phyloP scores from a whole-genome alignment of 2,113 vertebrate genomes.

The Pyxicephalus adspersus region DNA sequence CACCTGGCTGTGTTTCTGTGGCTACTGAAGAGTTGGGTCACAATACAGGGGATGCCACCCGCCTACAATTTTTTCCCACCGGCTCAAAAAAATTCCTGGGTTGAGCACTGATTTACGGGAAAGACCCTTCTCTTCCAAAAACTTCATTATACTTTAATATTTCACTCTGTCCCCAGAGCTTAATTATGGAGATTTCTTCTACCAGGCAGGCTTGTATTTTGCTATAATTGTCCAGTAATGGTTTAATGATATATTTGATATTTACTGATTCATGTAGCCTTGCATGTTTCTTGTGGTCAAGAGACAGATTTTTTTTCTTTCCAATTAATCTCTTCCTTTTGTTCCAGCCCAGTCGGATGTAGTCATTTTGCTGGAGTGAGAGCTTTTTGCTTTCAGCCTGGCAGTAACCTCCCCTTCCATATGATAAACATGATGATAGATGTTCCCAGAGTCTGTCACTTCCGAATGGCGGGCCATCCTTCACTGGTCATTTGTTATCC shows the following conservation, averaged over 20 bases:
- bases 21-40: no score
- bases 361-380: slow-evolving; percentile 15
- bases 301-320: neutral
- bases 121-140: no score
- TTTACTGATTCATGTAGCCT: neutral
- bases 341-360: slow-evolving; percentile 1
- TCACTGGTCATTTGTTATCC: slow-evolving; percentile 37
- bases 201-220: neutral
- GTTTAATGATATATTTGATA: neutral
- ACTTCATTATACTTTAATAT: no score
- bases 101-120: no score
- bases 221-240: slow-evolving; percentile 6
- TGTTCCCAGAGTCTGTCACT: neutral
- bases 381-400: slow-evolving; percentile 12
- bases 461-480: slow-evolving; percentile 7
- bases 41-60: no score
- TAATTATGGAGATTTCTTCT: no score
- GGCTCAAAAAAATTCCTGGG: no score
- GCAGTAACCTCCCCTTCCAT: slow-evolving; percentile 21
- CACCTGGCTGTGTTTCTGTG: no score
- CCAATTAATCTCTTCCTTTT: slow-evolving; percentile 25
- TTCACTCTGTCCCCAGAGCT: no score
- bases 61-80: no score
- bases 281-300: neutral
- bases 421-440: slow-evolving; percentile 32